Conservation (phyloP, 2,113 vertebrate genomes). For the Cyanoliseus patagonus region DNA sequence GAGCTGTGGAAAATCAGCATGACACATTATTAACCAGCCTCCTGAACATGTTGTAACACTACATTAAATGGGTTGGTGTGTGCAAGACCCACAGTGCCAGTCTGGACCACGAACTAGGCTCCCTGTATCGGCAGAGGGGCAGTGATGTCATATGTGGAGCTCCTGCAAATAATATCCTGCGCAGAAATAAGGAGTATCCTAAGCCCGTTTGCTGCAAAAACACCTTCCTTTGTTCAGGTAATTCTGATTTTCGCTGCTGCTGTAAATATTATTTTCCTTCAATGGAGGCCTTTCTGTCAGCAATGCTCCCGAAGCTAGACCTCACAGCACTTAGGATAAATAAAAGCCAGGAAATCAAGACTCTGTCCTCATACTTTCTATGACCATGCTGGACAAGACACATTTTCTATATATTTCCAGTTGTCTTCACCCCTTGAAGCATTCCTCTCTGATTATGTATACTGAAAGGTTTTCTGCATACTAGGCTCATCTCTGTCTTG, state of each 20-base stretch:
- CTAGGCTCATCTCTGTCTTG: background rate
- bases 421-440: background rate
- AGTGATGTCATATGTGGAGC: background rate
- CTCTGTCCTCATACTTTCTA: background rate
- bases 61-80: background rate
- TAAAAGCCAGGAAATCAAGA: background rate
- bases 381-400: background rate
- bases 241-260: background rate
- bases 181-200: background rate
- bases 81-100: background rate
- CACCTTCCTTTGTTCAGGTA: background rate
- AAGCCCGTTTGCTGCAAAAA: background rate
- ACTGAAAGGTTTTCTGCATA: background rate
- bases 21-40: background rate
- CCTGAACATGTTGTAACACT: background rate
- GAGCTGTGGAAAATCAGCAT: rapidly evolving
- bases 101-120: background rate
- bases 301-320: background rate
- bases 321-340: background rate
- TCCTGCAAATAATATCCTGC: background rate
- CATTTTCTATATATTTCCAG: background rate
- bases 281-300: background rate
- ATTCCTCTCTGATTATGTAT: background rate
- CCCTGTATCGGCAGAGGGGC: background rate
- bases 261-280: background rate